Evolutionary conservation across 2,888 invertebrate genomes (phyloP).

Genomic region (Acanthosepion esculentum): DNA sequence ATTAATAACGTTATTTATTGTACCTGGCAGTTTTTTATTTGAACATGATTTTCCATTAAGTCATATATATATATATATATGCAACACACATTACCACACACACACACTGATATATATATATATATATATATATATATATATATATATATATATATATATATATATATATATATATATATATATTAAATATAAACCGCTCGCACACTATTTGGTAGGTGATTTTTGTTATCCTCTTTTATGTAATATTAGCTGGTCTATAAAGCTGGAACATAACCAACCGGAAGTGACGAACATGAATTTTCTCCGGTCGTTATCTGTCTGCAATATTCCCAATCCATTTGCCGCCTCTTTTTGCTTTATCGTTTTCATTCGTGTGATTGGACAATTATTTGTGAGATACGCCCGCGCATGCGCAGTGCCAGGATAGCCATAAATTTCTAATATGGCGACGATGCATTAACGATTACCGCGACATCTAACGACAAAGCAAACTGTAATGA

Average conservation of each 20-base stretch:
- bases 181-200: not conserved
- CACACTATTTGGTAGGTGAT: not conserved
- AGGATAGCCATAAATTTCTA: not conserved
- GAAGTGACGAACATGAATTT: not conserved
- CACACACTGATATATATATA: not conserved
- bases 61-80: not conserved
- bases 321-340: not conserved
- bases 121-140: not conserved
- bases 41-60: too few species aligned
- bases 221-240: not conserved
- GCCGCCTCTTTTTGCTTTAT: not conserved
- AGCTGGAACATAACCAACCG: not conserved
- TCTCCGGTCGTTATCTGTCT: not conserved
- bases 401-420: not conserved
- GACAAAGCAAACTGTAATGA: not conserved
- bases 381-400: constrained; percentile 33
- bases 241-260: not conserved
- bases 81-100: too few species aligned
- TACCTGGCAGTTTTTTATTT: too few species aligned
- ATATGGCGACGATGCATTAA: not conserved
- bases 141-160: not conserved
- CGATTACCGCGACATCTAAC: not conserved
- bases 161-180: not conserved
- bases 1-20: too few species aligned
- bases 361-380: not conserved